Percentiles rank a stretch among this genome's conserved stretches.
phyloP scores from a whole-genome alignment of 2,113 vertebrate genomes.

The Nycticryphes semicollaris region DNA sequence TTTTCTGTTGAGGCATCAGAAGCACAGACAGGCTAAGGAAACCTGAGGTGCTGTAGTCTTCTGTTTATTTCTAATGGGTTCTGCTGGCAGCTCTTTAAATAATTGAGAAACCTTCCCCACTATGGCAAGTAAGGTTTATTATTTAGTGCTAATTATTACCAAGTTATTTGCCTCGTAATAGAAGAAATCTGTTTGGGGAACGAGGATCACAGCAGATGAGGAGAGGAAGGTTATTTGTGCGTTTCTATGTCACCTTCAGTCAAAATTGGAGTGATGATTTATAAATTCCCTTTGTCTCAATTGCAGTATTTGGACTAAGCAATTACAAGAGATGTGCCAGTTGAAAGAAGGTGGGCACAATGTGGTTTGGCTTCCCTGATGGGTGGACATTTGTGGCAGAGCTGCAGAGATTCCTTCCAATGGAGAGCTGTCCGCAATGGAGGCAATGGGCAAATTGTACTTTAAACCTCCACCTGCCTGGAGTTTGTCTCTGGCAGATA shows the following conservation, averaged over 20 bases:
- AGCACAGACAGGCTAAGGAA: not conserved
- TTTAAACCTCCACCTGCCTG: not conserved
- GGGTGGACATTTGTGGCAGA: not conserved
- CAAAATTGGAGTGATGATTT: not conserved
- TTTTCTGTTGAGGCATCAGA: not conserved
- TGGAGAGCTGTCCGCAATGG: not conserved
- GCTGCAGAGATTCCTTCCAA: not conserved
- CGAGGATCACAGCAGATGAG: not conserved
- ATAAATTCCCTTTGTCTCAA: not conserved
- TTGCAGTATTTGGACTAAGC: not conserved
- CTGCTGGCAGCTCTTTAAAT: not conserved
- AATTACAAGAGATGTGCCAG: not conserved
- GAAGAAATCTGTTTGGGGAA: not conserved
- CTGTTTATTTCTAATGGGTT: not conserved
- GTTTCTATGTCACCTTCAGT: not conserved
- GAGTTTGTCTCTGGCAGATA: not conserved
- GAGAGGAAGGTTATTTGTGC: not conserved
- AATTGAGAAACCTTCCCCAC: not conserved
- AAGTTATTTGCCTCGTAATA: not conserved
- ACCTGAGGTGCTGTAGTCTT: not conserved
- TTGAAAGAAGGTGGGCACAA: not conserved
- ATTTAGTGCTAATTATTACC: not conserved
- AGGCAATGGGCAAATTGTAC: not conserved
- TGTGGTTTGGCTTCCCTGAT: not conserved
- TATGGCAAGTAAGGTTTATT: not conserved